A percentile compares a stretch with the other conserved stretches of the same genome.
These are phyloP conservation scores for Phalloptychus januarius DNA, from an alignment of 2,797 vertebrate species.

Conservation along the genomic window DNA sequence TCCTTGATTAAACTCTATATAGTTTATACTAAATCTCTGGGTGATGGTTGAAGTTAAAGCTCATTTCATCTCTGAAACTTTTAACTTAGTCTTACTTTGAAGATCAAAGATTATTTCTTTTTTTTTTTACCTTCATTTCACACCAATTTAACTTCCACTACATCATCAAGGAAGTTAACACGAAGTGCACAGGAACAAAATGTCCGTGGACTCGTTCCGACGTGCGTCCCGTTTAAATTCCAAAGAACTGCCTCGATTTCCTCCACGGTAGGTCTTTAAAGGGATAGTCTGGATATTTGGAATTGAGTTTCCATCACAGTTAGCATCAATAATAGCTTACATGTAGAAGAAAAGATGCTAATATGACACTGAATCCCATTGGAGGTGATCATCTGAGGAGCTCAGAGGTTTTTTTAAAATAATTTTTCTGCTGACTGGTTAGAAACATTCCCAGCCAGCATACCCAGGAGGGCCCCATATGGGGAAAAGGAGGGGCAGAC, in stretches of 20 bases:
- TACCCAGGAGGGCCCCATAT: no score
- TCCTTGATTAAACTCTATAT: neutral
- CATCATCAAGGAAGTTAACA: neutral
- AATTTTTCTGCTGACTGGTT: no score
- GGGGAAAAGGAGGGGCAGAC: no score
- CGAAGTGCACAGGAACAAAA: neutral
- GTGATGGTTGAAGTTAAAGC: neutral
- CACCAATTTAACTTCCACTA: neutral
- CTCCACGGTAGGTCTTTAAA: neutral
- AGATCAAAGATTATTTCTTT: neutral
- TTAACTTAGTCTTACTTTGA: neutral
- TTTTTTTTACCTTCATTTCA: neutral
- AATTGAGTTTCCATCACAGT: neutral
- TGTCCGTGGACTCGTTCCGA: neutral
- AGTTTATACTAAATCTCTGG: neutral
- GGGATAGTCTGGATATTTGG: neutral
- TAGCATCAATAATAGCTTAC: neutral
- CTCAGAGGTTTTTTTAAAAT: neutral
- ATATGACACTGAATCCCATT: neutral
- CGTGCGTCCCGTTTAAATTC: neutral
- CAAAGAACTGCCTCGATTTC: neutral
- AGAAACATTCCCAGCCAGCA: no score
- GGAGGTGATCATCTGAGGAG: neutral
- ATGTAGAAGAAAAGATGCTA: neutral
- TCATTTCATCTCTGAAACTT: slow-evolving; percentile 5